Evolutionary conservation across 2,888 invertebrate genomes (phyloP), one percentile per base, ranked within the genome.

Genomic region (Phorcus lineatus): DNA sequence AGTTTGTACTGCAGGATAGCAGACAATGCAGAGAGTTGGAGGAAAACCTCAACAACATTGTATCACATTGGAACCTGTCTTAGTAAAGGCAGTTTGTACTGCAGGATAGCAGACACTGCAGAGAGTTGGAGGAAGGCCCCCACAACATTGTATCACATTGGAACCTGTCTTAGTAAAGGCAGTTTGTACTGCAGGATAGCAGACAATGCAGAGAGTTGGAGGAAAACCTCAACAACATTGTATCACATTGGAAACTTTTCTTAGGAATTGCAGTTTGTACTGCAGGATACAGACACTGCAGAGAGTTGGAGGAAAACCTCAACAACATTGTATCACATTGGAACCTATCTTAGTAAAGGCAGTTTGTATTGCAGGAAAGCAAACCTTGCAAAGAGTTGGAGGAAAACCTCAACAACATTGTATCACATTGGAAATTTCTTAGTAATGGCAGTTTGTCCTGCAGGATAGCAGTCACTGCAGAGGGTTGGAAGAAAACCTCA

Each of bases 401-500:
- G n/a, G n/a, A n/a, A n/a, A n/a, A n/a, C n/a, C n/a, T n/a, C n/a
- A n/a, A n/a, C n/a, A n/a, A n/a, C n/a, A n/a, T n/a, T n/a, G n/a
- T n/a, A n/a, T n/a, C n/a, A n/a, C n/a, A n/a, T n/a, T n/a, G n/a
- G n/a, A n/a, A n/a, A n/a, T n/a, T n/a, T n/a, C n/a, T n/a, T n/a
- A n/a, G n/a, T n/a, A n/a, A n/a, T n/a, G n/a, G n/a, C n/a, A n/a
- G n/a, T n/a, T n/a, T n/a, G n/a, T n/a, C n/a, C n/a, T n/a, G n/a
- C 78, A 67, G 2, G 79, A 76, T 31, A 24, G 47, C 75, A 82
- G 76, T 6, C 82, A 79, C 85, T 85, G 80, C 22, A 55, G 81
- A 36, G 54, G 24, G 74, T 52, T 13, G 11, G 11, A 13, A 11
- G 13, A 47, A 47, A 47, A 47, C 7, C 47, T 47, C 13, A 47